phyloP scores from a whole-genome alignment of 2,113 vertebrate species.

The Stegastes partitus region DNA sequence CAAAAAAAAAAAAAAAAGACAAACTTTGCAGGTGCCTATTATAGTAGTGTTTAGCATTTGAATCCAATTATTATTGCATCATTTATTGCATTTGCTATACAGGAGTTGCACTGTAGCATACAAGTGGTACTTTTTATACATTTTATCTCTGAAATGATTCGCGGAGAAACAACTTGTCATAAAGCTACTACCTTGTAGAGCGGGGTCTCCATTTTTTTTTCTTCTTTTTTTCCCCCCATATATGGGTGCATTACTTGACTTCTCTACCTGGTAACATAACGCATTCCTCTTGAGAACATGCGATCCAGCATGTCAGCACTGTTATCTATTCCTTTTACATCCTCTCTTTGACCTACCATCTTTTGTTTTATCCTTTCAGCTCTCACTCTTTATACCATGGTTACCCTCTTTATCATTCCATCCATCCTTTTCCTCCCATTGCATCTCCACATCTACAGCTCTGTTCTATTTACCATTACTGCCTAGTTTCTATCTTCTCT shows the following conservation, averaged over 20 bases:
- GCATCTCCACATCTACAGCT: conserved; percentile 60
- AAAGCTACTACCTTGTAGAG: background rate
- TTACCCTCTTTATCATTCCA: conserved; percentile 54
- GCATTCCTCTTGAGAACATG: background rate
- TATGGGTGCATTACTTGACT: background rate
- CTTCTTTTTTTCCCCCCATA: background rate
- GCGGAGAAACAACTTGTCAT: background rate
- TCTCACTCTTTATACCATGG: conserved; percentile 40
- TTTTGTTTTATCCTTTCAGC: conserved; percentile 46
- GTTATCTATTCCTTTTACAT: conserved; percentile 34
- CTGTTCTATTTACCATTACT: conserved; percentile 69
- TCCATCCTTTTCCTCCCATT: conserved; percentile 51
- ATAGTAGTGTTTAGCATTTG: too few relatives aligned
- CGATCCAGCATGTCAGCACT: conserved; percentile 24
- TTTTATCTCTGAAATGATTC: background rate
- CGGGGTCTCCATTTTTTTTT: background rate
- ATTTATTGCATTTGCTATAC: background rate
- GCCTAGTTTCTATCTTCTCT: conserved; percentile 58
- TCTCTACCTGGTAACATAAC: background rate
- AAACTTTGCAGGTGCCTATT: too few relatives aligned
- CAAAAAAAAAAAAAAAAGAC: too few relatives aligned
- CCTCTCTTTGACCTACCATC: conserved; percentile 40
- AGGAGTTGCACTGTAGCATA: background rate
- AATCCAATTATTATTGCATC: too few relatives aligned
- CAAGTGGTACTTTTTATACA: background rate